Evolutionary conservation across 2,888 invertebrate genomes (phyloP).

Genomic region (Acronicta aceris): DNA sequence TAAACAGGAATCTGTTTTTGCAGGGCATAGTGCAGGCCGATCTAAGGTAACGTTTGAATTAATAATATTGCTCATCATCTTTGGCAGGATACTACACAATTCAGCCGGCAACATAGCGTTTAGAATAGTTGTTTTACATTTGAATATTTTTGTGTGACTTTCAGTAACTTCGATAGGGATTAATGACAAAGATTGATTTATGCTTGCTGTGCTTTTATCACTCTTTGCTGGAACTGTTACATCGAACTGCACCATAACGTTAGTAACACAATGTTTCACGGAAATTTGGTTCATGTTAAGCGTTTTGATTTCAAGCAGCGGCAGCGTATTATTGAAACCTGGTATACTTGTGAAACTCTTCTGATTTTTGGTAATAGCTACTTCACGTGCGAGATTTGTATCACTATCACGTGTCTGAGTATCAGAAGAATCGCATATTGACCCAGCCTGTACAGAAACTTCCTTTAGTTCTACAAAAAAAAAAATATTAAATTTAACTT

Average conservation of each 20-base stretch:
- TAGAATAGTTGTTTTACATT: conserved; percentile 74
- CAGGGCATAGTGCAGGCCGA: conserved; percentile 31
- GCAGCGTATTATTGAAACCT: conserved; percentile 70
- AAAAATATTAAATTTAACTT: neutral
- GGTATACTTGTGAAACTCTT: conserved; percentile 60
- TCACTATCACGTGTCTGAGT: conserved; percentile 25
- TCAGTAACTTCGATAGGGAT: conserved; percentile 63
- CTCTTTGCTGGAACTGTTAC: conserved; percentile 64
- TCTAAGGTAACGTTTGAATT: conserved; percentile 46
- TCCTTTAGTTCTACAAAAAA: conserved; percentile 53
- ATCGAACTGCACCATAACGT: conserved; percentile 78
- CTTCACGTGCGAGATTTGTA: conserved; percentile 33
- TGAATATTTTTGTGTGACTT: conserved; percentile 70
- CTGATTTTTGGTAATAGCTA: conserved; percentile 30
- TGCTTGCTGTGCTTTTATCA: conserved; percentile 35
- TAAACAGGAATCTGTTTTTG: conserved; percentile 57
- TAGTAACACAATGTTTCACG: conserved; percentile 75
- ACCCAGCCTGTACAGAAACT: conserved; percentile 64
- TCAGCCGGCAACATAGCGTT: conserved; percentile 81
- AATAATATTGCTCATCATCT: conserved; percentile 68
- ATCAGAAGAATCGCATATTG: conserved; percentile 11
- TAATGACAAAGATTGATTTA: conserved; percentile 60
- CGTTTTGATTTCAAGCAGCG: conserved; percentile 70
- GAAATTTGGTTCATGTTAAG: conserved; percentile 71
- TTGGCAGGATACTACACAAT: conserved; percentile 78